Percentiles rank a stretch among this genome's conserved stretches.
phyloP scores from a whole-genome alignment of 2,797 vertebrate genomes.

The Clarias laeviceps region DNA sequence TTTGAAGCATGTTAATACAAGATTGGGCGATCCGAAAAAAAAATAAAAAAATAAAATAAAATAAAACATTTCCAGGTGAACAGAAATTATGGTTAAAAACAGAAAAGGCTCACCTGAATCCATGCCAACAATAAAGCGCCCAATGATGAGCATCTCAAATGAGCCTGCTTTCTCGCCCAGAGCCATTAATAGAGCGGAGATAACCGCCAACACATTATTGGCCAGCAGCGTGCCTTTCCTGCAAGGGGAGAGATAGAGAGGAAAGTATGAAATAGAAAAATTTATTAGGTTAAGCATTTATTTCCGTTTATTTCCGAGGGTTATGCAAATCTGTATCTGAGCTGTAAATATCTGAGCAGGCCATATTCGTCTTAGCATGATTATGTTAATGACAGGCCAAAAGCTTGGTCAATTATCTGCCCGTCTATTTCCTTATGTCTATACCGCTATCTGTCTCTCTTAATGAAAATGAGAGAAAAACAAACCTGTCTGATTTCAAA shows the following conservation, averaged over 20 bases:
- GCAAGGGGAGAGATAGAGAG: conserved; percentile 6
- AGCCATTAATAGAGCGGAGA: conserved; percentile 82
- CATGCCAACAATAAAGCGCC: conserved; percentile 86
- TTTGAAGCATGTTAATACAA: neutral
- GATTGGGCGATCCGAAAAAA: neutral
- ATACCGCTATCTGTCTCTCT: neutral
- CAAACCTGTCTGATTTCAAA: neutral
- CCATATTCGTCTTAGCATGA: neutral
- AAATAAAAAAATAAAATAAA: too few relatives aligned
- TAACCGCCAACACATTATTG: conserved; percentile 86
- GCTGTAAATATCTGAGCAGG: neutral
- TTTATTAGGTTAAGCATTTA: neutral
- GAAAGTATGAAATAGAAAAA: neutral
- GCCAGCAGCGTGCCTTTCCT: conserved; percentile 86
- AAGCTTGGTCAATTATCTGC: neutral
- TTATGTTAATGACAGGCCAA: neutral
- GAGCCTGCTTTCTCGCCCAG: conserved; percentile 77
- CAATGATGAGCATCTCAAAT: conserved; percentile 92
- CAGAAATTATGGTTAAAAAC: neutral
- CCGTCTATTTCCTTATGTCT: neutral
- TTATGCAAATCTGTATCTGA: neutral
- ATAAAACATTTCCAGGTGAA: neutral
- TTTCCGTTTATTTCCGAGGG: neutral
- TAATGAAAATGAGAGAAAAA: neutral
- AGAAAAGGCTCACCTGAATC: conserved; percentile 82